Percentiles rank a stretch among this genome's conserved stretches.
Conservation (phyloP, 2,888 invertebrate species). For the Lycia hirtaria region DNA sequence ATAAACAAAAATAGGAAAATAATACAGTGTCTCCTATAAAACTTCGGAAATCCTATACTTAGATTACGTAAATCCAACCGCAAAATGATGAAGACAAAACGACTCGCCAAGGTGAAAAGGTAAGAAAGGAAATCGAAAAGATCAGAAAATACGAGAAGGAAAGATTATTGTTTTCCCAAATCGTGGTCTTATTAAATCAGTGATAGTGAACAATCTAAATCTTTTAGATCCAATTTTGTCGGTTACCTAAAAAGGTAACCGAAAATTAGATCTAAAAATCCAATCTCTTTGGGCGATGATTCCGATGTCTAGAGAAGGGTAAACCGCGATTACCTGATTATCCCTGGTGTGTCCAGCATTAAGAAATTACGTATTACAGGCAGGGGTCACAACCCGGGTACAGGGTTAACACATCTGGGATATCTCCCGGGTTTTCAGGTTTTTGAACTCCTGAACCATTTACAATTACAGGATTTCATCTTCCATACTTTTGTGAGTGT, state of each 20-base stretch:
- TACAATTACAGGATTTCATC: no score
- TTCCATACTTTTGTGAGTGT: no score
- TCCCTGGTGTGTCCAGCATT: conserved; percentile 20
- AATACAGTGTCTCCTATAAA: no score
- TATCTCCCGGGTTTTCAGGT: no score
- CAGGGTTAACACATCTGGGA: no score
- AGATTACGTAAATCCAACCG: no score
- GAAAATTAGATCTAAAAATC: conserved; percentile 17
- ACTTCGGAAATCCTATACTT: no score
- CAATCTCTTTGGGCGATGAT: conserved; percentile 11
- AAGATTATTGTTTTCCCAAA: background rate
- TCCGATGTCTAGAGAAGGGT: conserved; percentile 8
- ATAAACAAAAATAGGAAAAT: no score
- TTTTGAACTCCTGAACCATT: no score
- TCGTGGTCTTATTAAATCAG: conserved; percentile 3
- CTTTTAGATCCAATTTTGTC: no score
- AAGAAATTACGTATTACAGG: conserved; percentile 22
- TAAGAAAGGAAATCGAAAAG: background rate
- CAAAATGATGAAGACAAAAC: no score
- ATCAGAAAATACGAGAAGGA: background rate
- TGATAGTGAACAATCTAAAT: background rate
- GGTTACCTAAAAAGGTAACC: conserved; percentile 8
- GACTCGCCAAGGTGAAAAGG: background rate
- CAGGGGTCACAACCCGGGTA: conserved; percentile 9
- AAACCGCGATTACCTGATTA: conserved; percentile 25